Conservation (phyloP, 2,113 vertebrate species). For the Taurulus bubalis region DNA sequence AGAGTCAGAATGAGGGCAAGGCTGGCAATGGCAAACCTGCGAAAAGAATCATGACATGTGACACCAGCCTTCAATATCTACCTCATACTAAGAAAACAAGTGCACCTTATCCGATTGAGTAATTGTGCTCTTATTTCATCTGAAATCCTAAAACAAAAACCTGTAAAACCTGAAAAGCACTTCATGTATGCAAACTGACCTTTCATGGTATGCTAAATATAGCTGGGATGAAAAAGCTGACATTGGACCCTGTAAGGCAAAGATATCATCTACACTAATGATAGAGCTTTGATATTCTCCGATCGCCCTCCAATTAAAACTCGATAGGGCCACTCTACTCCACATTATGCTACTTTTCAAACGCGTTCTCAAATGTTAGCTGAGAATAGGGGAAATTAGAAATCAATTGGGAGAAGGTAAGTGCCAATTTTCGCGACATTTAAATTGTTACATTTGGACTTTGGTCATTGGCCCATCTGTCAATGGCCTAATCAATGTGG, state of each 20-base stretch:
- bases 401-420: conserved; percentile 76
- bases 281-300: conserved; percentile 60
- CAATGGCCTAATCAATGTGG: conserved; percentile 82
- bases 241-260: conserved; percentile 54
- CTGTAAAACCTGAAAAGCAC: conserved; percentile 28
- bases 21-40: conserved; percentile 34
- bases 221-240: conserved; percentile 47
- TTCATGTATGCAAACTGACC: conserved; percentile 29
- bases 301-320: conserved; percentile 65
- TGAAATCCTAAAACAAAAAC: conserved; percentile 9
- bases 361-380: conserved; percentile 70
- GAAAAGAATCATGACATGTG: conserved; percentile 27
- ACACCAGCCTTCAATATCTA: conserved; percentile 25
- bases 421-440: conserved; percentile 79
- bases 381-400: conserved; percentile 73
- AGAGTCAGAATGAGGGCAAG: conserved; percentile 45
- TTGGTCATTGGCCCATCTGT: conserved; percentile 81
- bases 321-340: conserved; percentile 55
- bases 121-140: conserved; percentile 16
- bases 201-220: conserved; percentile 30
- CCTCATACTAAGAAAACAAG: conserved; percentile 21
- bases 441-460: conserved; percentile 82
- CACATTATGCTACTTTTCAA: conserved; percentile 66
- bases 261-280: conserved; percentile 55
- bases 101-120: conserved; percentile 26